A percentile compares a stretch with the other conserved stretches of the same genome.
These are phyloP conservation scores for Anagyrus pseudococci DNA, from an alignment of 2,888 invertebrate species.

Conservation along the genomic window DNA sequence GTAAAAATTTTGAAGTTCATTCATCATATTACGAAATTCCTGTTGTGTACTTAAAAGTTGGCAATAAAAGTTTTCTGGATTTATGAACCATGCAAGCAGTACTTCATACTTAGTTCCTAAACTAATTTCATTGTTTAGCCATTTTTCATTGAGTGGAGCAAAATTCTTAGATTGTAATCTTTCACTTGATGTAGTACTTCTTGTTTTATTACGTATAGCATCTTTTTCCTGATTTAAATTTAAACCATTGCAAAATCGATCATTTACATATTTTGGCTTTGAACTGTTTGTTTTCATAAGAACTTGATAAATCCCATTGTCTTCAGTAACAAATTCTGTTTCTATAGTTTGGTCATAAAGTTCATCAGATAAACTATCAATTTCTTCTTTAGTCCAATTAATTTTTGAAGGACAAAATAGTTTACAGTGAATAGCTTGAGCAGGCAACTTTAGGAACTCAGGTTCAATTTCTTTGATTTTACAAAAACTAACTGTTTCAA, in stretches of 20 bases:
- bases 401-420: slow-evolving; percentile 50
- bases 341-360: slow-evolving; percentile 47
- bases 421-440: slow-evolving; percentile 58
- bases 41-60: slow-evolving; percentile 63
- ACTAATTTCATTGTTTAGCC: slow-evolving; percentile 63
- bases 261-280: slow-evolving; percentile 47
- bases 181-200: neutral
- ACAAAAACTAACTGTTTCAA: slow-evolving; percentile 65
- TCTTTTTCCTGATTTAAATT: slow-evolving; percentile 48
- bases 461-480: slow-evolving; percentile 61
- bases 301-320: slow-evolving; percentile 49
- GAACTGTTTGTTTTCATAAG: slow-evolving; percentile 42
- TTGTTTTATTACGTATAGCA: slow-evolving; percentile 32
- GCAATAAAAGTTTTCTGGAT: slow-evolving; percentile 76
- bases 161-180: slow-evolving; percentile 57
- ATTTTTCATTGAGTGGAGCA: slow-evolving; percentile 63
- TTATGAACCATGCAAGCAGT: slow-evolving; percentile 77
- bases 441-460: slow-evolving; percentile 52
- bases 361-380: slow-evolving; percentile 43
- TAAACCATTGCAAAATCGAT: slow-evolving; percentile 44
- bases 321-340: slow-evolving; percentile 50
- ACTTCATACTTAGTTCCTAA: slow-evolving; percentile 67
- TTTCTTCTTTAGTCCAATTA: slow-evolving; percentile 42
- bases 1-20: slow-evolving; percentile 74
- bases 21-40: slow-evolving; percentile 74